phyloP scores from a whole-genome alignment of 2,797 vertebrate species.

The Lutjanus campechanus region DNA sequence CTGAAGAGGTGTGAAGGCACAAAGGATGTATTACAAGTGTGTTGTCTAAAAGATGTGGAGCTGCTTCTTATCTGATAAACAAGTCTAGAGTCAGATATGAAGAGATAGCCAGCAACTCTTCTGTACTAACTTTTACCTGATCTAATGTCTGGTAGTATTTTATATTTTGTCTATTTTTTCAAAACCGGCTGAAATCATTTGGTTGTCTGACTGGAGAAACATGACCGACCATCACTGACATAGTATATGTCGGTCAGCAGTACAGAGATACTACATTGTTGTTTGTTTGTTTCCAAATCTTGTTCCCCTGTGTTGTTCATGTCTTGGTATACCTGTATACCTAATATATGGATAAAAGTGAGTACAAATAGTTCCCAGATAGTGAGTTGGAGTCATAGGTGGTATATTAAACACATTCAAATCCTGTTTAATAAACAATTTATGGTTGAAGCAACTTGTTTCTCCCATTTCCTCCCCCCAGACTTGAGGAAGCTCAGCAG shows the following conservation, averaged over 20 bases:
- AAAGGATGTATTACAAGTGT: constrained; percentile 30
- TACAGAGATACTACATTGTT: background rate
- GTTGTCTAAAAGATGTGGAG: constrained; percentile 20
- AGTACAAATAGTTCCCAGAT: no score
- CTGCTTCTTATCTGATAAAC: background rate
- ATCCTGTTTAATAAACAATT: no score
- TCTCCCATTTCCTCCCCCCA: no score
- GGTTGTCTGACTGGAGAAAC: background rate
- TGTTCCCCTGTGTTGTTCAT: background rate
- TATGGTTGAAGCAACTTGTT: no score
- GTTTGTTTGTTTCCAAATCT: background rate
- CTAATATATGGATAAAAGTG: background rate
- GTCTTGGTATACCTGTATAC: background rate
- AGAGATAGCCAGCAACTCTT: background rate
- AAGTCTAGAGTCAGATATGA: background rate
- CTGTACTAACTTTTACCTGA: background rate
- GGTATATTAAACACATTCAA: no score
- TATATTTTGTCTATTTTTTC: background rate
- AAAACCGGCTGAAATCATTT: background rate
- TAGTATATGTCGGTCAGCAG: background rate
- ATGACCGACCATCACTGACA: background rate
- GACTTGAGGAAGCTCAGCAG: no score
- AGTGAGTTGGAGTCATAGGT: no score
- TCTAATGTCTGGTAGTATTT: background rate
- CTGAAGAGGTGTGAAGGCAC: constrained; percentile 18